Conservation (phyloP, 2,888 invertebrate genomes). For the Pseudanteris insignis region DNA sequence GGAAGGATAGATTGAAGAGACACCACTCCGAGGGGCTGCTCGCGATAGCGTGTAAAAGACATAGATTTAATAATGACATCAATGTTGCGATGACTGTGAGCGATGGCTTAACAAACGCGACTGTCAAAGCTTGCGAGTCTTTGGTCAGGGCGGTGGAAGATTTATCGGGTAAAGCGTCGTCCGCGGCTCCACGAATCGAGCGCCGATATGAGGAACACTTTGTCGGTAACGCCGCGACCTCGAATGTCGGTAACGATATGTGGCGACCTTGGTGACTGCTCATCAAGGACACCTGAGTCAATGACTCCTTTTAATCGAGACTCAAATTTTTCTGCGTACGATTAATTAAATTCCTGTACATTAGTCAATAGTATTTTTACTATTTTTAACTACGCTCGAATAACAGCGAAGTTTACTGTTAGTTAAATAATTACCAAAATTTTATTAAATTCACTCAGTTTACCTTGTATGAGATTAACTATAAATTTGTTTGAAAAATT, state of each 20-base stretch:
- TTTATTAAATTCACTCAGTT: no score
- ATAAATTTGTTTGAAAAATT: no score
- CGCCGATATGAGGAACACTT: constrained; percentile 25
- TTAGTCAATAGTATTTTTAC: no score
- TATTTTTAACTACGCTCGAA: no score
- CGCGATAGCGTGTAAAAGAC: constrained; percentile 58
- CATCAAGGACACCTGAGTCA: not conserved
- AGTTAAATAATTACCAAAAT: no score
- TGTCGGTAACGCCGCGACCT: constrained; percentile 49
- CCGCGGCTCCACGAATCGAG: constrained; percentile 15
- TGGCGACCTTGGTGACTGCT: constrained; percentile 70
- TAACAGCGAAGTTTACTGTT: no score
- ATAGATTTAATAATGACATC: constrained; percentile 56
- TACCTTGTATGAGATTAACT: no score
- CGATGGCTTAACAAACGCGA: constrained; percentile 28
- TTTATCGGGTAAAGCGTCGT: constrained; percentile 46
- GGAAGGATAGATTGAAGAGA: constrained; percentile 55
- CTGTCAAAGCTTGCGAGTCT: constrained; percentile 43
- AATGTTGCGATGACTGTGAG: constrained; percentile 51
- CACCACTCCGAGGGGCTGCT: constrained; percentile 59
- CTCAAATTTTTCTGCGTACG: not conserved
- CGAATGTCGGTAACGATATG: constrained; percentile 67
- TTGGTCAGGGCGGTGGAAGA: constrained; percentile 49
- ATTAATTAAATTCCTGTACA: not conserved
- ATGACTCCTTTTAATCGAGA: not conserved